Evolutionary conservation across 2,888 invertebrate species (phyloP), one percentile per base, ranked within the genome.

Genomic region (Eudiplozoon nipponicum): DNA sequence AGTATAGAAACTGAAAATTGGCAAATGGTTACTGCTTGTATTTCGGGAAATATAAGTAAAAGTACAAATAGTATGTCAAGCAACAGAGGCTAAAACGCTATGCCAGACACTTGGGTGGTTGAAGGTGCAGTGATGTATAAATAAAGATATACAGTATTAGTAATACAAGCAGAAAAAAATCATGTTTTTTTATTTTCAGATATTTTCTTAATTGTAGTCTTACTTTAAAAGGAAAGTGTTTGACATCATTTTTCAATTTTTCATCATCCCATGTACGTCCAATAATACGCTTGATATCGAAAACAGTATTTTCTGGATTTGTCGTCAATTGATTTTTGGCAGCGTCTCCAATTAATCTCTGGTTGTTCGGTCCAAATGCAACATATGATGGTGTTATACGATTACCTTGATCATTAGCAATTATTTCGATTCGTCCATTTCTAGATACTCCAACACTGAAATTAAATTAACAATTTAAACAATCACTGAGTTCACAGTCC

Each of bases 281-380:
- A 17, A 44, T 44, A 11, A 44, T 22, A 3, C 44, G 36, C 20
- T 44, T 44, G 9, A 40, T 45, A 45, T 44, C 44, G 38, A 63
- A 63, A 5, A 62, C 69, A 2, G 74, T 74, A 53, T 72, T 72
- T 50, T 61, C 67, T 1, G 90, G 90, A 63, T 98, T 98, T 44
- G 78, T 76, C 31, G 90, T 90, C 53, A 94, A 66, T 64, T 62
- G 63, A 48, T 63, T 63, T 49, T 63, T 62, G 34, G 60, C 60
- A 13, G 60, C 59, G 52, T 61, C 61, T 42, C 61, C 61, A 43
- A 61, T 59, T 20, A 61, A 52, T 44, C 61, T 52, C 48, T 61
- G 61, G 2, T 55, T 54, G 48, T 62, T 62, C 62, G 59, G 70
- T 1, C 84, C 86, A 56, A 71, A 71, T 18, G 71, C 71, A 41